These are phyloP conservation scores for Hydra vulgaris DNA, from an alignment of 30 jellyfish, hydroid and myxozoan genomes.

Conservation along the genomic window DNA sequence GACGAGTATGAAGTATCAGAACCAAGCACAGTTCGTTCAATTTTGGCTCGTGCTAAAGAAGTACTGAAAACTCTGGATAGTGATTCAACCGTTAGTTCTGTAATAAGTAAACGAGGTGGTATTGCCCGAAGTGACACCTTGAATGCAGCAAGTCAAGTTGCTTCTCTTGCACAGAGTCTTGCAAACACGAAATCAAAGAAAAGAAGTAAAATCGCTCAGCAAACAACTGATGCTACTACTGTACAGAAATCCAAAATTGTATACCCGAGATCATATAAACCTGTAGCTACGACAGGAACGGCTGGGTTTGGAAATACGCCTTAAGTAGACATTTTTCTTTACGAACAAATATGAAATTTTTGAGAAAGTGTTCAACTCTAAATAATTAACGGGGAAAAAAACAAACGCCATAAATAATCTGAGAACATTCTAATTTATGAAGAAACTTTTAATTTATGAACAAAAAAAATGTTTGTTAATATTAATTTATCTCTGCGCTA, in stretches of 20 bases:
- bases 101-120: conserved; percentile 61
- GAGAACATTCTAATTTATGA: no score
- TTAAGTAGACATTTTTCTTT: no score
- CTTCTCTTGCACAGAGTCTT: conserved; percentile 73
- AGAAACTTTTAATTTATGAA: no score
- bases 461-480: no score
- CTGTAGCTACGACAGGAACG: conserved; percentile 83
- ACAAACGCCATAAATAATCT: no score
- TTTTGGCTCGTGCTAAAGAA: conserved; percentile 91
- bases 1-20: conserved; percentile 69
- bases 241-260: conserved; percentile 76
- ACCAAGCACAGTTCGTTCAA: conserved; percentile 82
- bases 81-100: conserved; percentile 39
- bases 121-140: conserved; percentile 48
- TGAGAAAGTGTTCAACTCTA: background rate
- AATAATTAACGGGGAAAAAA: no score
- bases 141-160: conserved; percentile 73
- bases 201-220: conserved; percentile 15
- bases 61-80: conserved; percentile 85
- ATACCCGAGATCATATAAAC: conserved; percentile 47
- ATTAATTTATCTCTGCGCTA: no score
- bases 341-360: no score
- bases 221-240: background rate
- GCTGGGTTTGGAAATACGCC: conserved; percentile 97
- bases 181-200: conserved; percentile 46